phyloP scores from a whole-genome alignment of 2,797 vertebrate species.

The Natrix natrix region DNA sequence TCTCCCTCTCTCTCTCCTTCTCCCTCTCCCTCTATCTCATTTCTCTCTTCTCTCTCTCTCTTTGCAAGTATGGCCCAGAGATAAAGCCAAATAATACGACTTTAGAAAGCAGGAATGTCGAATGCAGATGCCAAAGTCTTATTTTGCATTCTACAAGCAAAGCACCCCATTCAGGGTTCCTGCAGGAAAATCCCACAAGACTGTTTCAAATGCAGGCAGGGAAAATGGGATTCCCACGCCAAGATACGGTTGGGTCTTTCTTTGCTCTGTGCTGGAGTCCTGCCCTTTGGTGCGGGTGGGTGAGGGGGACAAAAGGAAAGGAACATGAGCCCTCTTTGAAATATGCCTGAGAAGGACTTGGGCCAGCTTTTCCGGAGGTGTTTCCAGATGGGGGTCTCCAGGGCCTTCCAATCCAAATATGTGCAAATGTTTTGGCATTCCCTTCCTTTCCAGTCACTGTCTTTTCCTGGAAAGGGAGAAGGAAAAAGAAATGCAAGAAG shows the following conservation, averaged over 20 bases:
- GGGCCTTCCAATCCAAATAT: not conserved
- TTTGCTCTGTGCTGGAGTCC: not conserved
- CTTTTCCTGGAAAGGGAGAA: not conserved
- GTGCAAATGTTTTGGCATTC: not conserved
- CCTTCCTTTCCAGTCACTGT: not conserved
- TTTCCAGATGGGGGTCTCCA: not conserved
- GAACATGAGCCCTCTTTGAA: not conserved
- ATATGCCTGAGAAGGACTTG: not conserved
- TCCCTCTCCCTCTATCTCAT: too few species aligned
- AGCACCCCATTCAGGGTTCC: not conserved
- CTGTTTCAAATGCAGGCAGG: not conserved
- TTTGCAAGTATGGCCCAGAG: not conserved
- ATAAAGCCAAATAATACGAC: not conserved
- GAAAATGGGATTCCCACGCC: not conserved
- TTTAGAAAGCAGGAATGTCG: not conserved
- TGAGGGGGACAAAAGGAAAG: not conserved
- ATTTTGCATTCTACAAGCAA: not conserved
- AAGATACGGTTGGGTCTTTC: not conserved
- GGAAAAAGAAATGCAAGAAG: not conserved
- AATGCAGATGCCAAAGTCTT: not conserved
- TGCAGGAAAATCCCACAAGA: not conserved
- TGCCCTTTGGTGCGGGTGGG: not conserved
- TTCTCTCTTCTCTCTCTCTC: not conserved
- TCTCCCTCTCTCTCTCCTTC: not conserved
- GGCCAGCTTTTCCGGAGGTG: not conserved